Percentiles rank a stretch among this genome's conserved stretches.
These are phyloP conservation scores for Piscicola geometra DNA, from an alignment of 2,888 invertebrate genomes.

Conservation along the genomic window DNA sequence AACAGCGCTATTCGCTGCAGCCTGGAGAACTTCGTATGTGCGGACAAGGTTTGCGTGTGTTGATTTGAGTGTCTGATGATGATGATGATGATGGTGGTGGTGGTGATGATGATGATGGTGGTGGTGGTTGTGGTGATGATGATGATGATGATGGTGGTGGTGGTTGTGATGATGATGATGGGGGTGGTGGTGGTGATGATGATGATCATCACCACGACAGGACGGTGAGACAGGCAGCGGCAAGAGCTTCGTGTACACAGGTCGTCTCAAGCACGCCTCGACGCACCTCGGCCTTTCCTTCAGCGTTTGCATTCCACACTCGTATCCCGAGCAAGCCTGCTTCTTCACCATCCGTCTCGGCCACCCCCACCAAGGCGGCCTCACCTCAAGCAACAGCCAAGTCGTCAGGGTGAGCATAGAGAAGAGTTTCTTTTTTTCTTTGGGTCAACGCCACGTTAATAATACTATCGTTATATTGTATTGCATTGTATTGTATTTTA, in stretches of 20 bases:
- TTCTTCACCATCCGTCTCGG: not conserved
- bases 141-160: constrained; percentile 31
- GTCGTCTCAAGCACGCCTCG: not conserved
- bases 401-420: not conserved
- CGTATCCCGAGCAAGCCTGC: not conserved
- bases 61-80: constrained; percentile 19
- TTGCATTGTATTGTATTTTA: no score
- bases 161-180: constrained; percentile 33
- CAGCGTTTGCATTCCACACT: not conserved
- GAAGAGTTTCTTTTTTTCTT: no score
- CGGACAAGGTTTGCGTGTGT: no score
- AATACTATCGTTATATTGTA: no score
- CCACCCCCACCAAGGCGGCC: not conserved
- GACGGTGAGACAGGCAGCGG: no score
- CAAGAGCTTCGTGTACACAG: not conserved
- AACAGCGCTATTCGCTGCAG: no score
- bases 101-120: constrained; percentile 34
- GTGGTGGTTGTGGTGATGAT: constrained; percentile 30
- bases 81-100: constrained; percentile 22
- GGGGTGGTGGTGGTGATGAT: constrained; percentile 32
- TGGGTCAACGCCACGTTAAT: no score
- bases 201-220: constrained; percentile 30
- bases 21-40: no score
- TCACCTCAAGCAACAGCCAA: not conserved
- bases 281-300: not conserved